Conservation (phyloP, 2,113 vertebrate species). For the Paraplagusia blochii region DNA sequence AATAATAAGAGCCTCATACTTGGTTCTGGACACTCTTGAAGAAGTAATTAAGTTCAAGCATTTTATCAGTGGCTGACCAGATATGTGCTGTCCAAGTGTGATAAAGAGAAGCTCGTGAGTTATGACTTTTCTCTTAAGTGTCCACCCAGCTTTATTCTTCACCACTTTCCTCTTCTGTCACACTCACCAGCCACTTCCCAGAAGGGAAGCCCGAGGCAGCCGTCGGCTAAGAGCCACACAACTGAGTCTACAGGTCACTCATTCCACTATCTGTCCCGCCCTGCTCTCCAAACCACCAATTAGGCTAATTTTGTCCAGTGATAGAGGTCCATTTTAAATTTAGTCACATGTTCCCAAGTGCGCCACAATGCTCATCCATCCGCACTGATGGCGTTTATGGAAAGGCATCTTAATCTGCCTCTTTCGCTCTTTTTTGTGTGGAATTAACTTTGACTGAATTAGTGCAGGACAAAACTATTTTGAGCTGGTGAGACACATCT, state of each 20-base stretch:
- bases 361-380: constrained; percentile 34
- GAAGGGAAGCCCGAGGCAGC: constrained; percentile 55
- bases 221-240: constrained; percentile 23
- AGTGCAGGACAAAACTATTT: too few relatives aligned
- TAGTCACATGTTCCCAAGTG: constrained; percentile 38
- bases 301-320: constrained; percentile 62
- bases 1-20: constrained; percentile 65
- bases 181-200: constrained; percentile 26
- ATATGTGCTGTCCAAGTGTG: constrained; percentile 64
- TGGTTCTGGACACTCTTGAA: constrained; percentile 64
- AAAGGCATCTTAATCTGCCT: constrained; percentile 13
- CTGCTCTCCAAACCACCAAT: constrained; percentile 61
- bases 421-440: too few relatives aligned
- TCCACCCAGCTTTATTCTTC: constrained; percentile 36
- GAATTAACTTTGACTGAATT: not conserved
- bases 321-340: constrained; percentile 51
- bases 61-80: constrained; percentile 65
- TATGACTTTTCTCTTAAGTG: constrained; percentile 54
- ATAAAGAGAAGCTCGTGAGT: constrained; percentile 61
- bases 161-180: constrained; percentile 22
- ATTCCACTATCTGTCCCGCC: constrained; percentile 25
- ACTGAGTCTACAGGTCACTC: constrained; percentile 44
- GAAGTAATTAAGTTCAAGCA: constrained; percentile 71
- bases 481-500: too few relatives aligned
- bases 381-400: constrained; percentile 14